Percentiles rank a stretch among this genome's conserved stretches.
Evolutionary conservation across 2,113 vertebrate species (phyloP).

Genomic region (Protomyctophum bolini): DNA sequence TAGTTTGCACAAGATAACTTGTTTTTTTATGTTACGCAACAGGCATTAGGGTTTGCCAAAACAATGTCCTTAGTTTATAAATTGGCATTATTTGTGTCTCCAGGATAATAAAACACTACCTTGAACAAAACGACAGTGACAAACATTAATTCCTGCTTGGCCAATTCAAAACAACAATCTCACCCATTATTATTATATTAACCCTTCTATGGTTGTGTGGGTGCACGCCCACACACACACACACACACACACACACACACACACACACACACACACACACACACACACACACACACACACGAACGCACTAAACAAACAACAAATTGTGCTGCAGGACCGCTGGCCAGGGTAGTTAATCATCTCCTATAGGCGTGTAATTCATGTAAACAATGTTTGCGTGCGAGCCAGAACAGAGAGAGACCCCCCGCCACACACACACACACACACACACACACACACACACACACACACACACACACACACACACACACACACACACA

Average conservation of each 20-base stretch:
- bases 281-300: too few species aligned
- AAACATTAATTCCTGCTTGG: conserved; percentile 61
- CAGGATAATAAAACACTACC: conserved; percentile 53
- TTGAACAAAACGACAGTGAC: conserved; percentile 68
- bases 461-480: too few species aligned
- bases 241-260: background rate
- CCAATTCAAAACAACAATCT: conserved; percentile 54
- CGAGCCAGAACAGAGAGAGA: conserved; percentile 40
- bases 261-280: conserved; percentile 40
- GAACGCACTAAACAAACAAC: conserved; percentile 11
- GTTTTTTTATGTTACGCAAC: background rate
- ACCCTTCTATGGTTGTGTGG: conserved; percentile 10
- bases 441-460: too few species aligned
- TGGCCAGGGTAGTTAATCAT: conserved; percentile 69
- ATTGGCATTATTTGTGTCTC: conserved; percentile 62
- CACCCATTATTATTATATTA: conserved; percentile 56
- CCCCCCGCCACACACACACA: background rate
- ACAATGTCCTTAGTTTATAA: conserved; percentile 22
- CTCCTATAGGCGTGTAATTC: conserved; percentile 59
- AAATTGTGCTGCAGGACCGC: conserved; percentile 52
- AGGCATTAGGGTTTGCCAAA: conserved; percentile 23
- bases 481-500: too few species aligned
- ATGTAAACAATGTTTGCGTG: conserved; percentile 64
- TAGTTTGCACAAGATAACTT: too few species aligned
- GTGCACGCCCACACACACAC: conserved; percentile 9